Percentiles rank a stretch among this genome's conserved stretches.
These are phyloP conservation scores for Sebastes taczanowskii DNA, from an alignment of 2,797 vertebrate genomes.

Conservation along the genomic window DNA sequence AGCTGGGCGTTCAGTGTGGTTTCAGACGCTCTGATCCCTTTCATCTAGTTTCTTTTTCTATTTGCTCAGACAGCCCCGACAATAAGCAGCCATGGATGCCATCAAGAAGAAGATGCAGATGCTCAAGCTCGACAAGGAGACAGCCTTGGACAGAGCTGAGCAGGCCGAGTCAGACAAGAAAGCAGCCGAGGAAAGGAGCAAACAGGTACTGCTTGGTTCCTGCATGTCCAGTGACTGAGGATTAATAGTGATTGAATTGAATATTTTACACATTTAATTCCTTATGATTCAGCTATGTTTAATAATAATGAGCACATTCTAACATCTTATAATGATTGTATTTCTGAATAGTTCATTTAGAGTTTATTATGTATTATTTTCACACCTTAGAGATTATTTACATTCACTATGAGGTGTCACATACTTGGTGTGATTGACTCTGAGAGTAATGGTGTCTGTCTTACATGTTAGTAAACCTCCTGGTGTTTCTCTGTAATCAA, in stretches of 20 bases:
- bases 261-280: background rate
- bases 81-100: constrained; percentile 94
- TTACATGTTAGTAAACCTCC: constrained; percentile 48
- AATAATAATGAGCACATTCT: background rate
- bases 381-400: background rate
- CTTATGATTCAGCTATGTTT: background rate
- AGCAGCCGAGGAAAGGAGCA: constrained; percentile 95
- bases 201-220: constrained; percentile 84
- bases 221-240: background rate
- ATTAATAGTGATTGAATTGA: background rate
- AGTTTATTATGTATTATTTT: background rate
- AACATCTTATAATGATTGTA: background rate
- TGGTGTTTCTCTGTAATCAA: constrained; percentile 60
- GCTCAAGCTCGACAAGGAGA: constrained; percentile 99
- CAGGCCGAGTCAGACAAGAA: constrained; percentile 98
- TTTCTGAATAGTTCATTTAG: background rate
- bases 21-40: constrained; percentile 76
- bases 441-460: constrained; percentile 18
- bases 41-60: constrained; percentile 47
- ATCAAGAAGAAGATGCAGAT: constrained; percentile 99
- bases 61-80: constrained; percentile 57
- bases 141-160: constrained; percentile 96
- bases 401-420: background rate
- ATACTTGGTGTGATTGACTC: background rate
- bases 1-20: constrained; percentile 78